Evolutionary conservation across 2,797 vertebrate species (phyloP).

Genomic region (Tinamus major): DNA sequence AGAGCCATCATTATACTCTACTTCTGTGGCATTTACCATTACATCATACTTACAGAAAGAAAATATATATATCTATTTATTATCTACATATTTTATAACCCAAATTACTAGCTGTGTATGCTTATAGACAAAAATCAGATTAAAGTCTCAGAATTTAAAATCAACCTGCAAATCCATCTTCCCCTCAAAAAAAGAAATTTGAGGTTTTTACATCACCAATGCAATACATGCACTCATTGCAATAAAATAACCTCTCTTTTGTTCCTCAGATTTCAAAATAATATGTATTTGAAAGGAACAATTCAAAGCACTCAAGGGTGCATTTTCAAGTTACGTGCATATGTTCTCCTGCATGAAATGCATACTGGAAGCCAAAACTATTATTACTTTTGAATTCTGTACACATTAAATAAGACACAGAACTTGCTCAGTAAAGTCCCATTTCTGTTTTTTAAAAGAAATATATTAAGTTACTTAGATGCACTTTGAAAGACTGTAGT

Average conservation of each 20-base stretch:
- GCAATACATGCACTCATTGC: neutral
- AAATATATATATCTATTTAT: neutral
- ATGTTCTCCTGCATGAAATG: neutral
- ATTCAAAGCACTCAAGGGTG: neutral
- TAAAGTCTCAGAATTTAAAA: slow-evolving; percentile 3
- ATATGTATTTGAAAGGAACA: neutral
- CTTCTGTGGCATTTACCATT: slow-evolving; percentile 26
- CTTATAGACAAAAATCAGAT: neutral
- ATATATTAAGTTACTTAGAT: neutral
- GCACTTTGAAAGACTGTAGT: neutral
- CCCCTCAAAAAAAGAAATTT: neutral
- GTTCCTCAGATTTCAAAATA: neutral
- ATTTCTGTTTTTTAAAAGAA: neutral
- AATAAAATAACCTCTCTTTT: neutral
- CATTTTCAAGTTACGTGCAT: neutral
- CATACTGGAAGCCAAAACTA: neutral
- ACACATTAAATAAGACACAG: neutral
- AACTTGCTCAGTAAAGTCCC: neutral
- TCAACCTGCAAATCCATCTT: neutral
- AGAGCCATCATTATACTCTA: slow-evolving; percentile 40
- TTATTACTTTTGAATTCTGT: neutral
- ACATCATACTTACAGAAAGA: neutral
- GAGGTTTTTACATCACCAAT: neutral
- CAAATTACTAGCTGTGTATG: neutral
- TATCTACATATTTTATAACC: neutral